Conservation (phyloP, 1,140 invertebrate species). For the Pinna nobilis region DNA sequence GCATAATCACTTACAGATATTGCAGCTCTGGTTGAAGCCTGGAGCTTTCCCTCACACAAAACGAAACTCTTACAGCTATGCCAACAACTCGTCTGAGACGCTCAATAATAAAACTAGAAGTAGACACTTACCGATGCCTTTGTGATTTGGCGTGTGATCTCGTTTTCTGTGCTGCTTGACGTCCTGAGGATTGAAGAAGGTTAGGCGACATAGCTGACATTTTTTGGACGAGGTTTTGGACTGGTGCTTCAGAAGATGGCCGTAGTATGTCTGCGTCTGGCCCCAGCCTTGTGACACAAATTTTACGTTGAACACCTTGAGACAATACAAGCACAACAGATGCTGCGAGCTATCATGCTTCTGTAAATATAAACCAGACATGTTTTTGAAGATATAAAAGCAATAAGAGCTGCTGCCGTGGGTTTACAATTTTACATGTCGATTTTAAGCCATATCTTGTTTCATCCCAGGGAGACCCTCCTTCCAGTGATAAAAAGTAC, state of each 20-base stretch:
- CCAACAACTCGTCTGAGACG: no score
- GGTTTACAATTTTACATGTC: no score
- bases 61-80: no score
- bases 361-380: conserved; percentile 50
- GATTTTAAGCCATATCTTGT: no score
- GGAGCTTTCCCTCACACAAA: no score
- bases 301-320: conserved; percentile 67
- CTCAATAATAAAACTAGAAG: background rate
- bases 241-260: conserved; percentile 71
- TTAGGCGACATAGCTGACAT: conserved; percentile 66
- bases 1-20: no score
- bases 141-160: conserved; percentile 64
- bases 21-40: no score
- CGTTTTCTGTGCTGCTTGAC: conserved; percentile 64
- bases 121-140: conserved; percentile 34
- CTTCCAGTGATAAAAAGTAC: background rate
- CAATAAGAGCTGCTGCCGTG: no score
- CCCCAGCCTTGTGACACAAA: conserved; percentile 71
- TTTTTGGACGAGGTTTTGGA: conserved; percentile 63
- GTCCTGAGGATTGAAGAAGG: conserved; percentile 66
- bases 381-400: no score
- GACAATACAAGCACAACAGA: conserved; percentile 71
- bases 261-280: conserved; percentile 69
- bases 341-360: conserved; percentile 69
- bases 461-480: background rate